Evolutionary conservation across 2,888 invertebrate species (phyloP).

Genomic region (Eupithecia abbreviata): DNA sequence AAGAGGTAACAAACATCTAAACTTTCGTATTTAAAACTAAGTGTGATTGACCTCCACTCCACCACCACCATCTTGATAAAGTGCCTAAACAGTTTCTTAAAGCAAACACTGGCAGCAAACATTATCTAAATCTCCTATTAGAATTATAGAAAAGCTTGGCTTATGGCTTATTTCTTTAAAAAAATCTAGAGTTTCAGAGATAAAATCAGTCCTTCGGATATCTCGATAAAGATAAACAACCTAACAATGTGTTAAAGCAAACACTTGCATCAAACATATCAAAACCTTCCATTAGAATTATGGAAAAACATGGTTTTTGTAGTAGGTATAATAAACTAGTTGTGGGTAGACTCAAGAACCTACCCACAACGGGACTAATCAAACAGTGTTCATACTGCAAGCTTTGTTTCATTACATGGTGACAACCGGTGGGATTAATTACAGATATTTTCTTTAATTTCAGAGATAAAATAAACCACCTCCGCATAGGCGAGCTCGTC

Average conservation of each 20-base stretch:
- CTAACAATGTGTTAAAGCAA: too few species aligned
- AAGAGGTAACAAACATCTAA: background rate
- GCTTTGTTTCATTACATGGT: too few species aligned
- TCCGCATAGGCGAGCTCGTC: conserved; percentile 77
- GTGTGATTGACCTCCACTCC: background rate
- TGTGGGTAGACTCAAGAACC: too few species aligned
- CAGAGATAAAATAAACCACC: conserved; percentile 68
- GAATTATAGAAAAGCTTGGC: background rate
- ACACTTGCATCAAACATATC: too few species aligned
- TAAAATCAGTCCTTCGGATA: conserved; percentile 72
- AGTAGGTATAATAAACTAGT: too few species aligned
- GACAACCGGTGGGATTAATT: too few species aligned
- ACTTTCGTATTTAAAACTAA: background rate
- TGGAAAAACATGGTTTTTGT: too few species aligned
- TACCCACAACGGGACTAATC: too few species aligned
- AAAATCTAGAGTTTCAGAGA: conserved; percentile 56
- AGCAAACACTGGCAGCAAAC: conserved; percentile 3
- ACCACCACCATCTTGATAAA: background rate
- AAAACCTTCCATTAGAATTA: too few species aligned
- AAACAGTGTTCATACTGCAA: too few species aligned
- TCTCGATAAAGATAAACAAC: too few species aligned
- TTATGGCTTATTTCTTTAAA: background rate
- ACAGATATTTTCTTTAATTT: conserved; percentile 20
- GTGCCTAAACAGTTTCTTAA: background rate
- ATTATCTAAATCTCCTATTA: background rate